A percentile compares a stretch with the other conserved stretches of the same genome.
Evolutionary conservation across 2,113 vertebrate genomes (phyloP).

Genomic region (Chascanopsetta lugubris): DNA sequence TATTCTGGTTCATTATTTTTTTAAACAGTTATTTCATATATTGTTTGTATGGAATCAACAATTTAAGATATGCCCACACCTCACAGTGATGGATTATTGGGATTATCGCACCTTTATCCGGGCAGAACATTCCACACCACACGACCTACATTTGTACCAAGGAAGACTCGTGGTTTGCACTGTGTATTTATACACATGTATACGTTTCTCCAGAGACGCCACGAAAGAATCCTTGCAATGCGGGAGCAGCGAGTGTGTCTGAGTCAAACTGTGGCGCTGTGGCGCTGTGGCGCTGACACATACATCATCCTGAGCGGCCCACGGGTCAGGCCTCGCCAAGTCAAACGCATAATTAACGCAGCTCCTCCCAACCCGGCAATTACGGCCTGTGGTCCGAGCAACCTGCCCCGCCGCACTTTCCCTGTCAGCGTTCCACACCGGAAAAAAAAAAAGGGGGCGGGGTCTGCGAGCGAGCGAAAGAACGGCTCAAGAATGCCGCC

Average conservation of each 20-base stretch:
- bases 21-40: background rate
- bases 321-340: conserved; percentile 31
- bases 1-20: background rate
- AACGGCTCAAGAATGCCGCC: conserved; percentile 35
- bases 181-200: too few relatives aligned
- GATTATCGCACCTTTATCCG: too few relatives aligned
- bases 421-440: conserved; percentile 53
- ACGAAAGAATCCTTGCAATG: background rate
- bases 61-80: too few relatives aligned
- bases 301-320: conserved; percentile 35
- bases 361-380: conserved; percentile 44
- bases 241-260: background rate
- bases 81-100: too few relatives aligned
- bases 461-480: conserved; percentile 40
- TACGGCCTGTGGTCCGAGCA: conserved; percentile 44
- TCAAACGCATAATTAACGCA: conserved; percentile 47
- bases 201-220: background rate
- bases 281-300: conserved; percentile 26
- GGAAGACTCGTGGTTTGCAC: background rate
- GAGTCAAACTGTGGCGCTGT: conserved; percentile 32
- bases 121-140: too few relatives aligned
- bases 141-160: background rate
- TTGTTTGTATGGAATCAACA: background rate
- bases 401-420: conserved; percentile 45
- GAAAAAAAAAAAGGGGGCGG: conserved; percentile 37